phyloP scores from a whole-genome alignment of 2,888 invertebrate species.

The Chalcis sispes region DNA sequence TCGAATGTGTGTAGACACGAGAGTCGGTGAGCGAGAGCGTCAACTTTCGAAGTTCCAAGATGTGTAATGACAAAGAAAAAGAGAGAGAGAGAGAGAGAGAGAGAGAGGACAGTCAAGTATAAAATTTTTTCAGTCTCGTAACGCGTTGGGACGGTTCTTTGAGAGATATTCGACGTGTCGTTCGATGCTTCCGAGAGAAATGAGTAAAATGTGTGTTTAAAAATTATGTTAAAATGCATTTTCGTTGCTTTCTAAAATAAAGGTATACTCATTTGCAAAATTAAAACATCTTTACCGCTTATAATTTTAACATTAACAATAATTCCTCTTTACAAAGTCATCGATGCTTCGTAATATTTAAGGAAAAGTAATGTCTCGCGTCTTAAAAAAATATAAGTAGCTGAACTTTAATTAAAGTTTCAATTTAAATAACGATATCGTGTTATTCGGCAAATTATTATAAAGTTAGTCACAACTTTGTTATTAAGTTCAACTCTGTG shows the following conservation, averaged over 20 bases:
- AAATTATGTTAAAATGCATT: no score
- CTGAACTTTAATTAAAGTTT: background rate
- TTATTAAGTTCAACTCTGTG: constrained; percentile 4
- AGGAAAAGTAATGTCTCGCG: no score
- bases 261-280: no score
- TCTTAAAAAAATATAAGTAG: no score
- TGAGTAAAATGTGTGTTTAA: no score
- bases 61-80: background rate
- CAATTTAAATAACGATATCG: constrained; percentile 5
- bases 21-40: background rate
- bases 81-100: background rate
- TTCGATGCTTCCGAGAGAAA: no score
- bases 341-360: background rate
- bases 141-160: no score
- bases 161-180: no score
- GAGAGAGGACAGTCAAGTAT: background rate
- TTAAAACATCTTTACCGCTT: no score
- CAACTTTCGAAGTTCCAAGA: no score
- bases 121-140: constrained; percentile 14
- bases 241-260: background rate
- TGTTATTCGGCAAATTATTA: background rate
- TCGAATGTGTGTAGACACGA: background rate
- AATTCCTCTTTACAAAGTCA: background rate
- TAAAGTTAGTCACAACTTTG: constrained; percentile 12
- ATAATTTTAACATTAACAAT: no score